Conservation (phyloP, 2,113 vertebrate genomes). For the Varanus salvator region DNA sequence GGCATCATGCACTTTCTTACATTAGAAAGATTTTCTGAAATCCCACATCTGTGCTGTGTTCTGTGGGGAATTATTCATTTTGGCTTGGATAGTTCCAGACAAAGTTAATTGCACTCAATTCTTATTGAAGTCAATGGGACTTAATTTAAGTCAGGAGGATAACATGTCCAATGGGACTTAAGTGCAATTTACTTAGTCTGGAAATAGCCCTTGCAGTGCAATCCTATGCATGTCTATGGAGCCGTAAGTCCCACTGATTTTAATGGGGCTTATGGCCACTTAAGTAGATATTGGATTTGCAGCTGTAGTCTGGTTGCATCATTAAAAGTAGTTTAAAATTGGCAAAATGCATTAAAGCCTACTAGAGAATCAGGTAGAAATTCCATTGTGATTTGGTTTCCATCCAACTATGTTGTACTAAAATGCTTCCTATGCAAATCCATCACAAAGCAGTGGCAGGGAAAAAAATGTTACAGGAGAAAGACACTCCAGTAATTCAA, state of each 20-base stretch:
- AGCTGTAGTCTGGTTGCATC: not conserved
- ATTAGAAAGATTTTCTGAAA: not conserved
- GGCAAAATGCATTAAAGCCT: not conserved
- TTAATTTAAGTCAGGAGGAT: not conserved
- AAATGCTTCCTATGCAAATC: not conserved
- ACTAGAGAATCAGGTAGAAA: not conserved
- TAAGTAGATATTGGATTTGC: too few species aligned
- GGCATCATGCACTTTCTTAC: not conserved
- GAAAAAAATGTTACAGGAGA: not conserved
- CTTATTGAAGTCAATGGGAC: not conserved
- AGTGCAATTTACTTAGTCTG: not conserved
- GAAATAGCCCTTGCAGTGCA: not conserved
- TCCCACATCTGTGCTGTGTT: not conserved
- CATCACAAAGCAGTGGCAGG: not conserved
- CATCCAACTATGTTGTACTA: not conserved
- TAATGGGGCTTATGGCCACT: too few species aligned
- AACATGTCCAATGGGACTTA: not conserved
- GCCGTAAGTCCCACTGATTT: not conserved
- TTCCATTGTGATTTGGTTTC: not conserved
- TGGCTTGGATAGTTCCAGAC: not conserved
- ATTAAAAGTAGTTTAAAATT: not conserved
- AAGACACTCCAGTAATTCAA: not conserved
- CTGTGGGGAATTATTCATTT: not conserved
- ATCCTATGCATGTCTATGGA: not conserved
- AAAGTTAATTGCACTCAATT: not conserved